Base-by-base conservation (phyloP, 2,797 vertebrate species). In the Brachyalestes nurse region DNA sequence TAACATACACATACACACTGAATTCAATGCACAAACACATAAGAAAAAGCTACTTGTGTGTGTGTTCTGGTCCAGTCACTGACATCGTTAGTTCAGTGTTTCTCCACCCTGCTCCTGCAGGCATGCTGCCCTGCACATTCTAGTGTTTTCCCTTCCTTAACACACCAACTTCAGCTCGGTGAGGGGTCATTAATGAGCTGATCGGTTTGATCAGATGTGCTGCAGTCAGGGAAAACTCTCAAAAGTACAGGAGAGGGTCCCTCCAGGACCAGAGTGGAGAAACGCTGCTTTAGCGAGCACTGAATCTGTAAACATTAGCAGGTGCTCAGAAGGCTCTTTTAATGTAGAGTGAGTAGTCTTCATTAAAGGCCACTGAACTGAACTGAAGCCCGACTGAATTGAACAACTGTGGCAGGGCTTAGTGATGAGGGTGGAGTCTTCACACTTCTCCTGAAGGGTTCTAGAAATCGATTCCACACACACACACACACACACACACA, bases 361-460 rank as follows among this genome's bases (percentile, higher is more conserved):
- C 75, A 75, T 10, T 45, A 45, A 45, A 45, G 42, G 6, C 42
- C 42, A 45, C 42, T 10, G 42, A 45, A 45, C 9, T 45, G 42
- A 45, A 45, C 66, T 47, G 66, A 60, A 83, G 76, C 73, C 78
- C 55, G 53, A 58, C 60, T 70, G 70, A 77, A 82, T 49, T 77
- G 80, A 77, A 40, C 23, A 53, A 47, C 80, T 72, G 57, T 65
- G 75, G 64, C 60, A 58, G 60, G 47, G 67, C 61, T 82, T 55
- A 72, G 75, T 81, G 82, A 79, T 69, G 72, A 5, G 64, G 67
- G 38, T 77, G 60, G 61, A 80, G 75, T 67, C 77, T 58, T 84
- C 64, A 66, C 83, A 84, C 83, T 74, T 81, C 75, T 70, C 77
- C 51, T 79, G 75, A 80, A 84, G 72, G 75, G 51, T 83, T 79